Evolutionary conservation across 2,888 invertebrate genomes (phyloP).

Genomic region (Auanema sp.): DNA sequence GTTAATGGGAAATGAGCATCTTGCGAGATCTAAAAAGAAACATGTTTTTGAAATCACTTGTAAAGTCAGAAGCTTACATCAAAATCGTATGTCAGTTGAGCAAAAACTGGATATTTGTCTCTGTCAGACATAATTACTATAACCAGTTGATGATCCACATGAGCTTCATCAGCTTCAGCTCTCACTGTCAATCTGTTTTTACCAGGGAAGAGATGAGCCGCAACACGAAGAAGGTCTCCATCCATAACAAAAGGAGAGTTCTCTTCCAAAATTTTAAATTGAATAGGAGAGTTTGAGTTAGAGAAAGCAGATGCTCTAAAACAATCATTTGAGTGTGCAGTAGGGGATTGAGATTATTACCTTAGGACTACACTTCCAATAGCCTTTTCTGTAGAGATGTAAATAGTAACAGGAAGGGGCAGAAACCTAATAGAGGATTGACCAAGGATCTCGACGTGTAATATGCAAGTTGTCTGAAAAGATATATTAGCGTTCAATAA

Average conservation of each 20-base stretch:
- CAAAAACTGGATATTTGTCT: slow-evolving; percentile 62
- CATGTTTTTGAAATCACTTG: background rate
- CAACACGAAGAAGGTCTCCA: slow-evolving; percentile 36
- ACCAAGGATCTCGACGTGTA: slow-evolving; percentile 31
- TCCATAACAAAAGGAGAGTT: slow-evolving; percentile 41
- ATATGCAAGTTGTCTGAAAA: slow-evolving; percentile 21
- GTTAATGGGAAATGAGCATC: slow-evolving; percentile 36
- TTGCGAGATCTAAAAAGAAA: slow-evolving; percentile 12
- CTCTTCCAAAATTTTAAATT: slow-evolving; percentile 36
- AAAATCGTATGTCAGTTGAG: slow-evolving; percentile 56
- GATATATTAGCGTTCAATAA: too few species aligned
- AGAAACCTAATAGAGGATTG: slow-evolving; percentile 45
- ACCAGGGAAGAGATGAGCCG: slow-evolving; percentile 33
- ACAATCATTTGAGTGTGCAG: background rate
- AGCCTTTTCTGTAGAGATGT: slow-evolving; percentile 57
- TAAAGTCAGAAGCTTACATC: slow-evolving; percentile 28
- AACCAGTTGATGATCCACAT: slow-evolving; percentile 41
- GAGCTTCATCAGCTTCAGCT: slow-evolving; percentile 32
- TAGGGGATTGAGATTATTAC: background rate
- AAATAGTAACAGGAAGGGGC: slow-evolving; percentile 58
- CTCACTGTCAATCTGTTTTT: slow-evolving; percentile 33
- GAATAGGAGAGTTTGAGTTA: slow-evolving; percentile 23
- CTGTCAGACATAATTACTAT: slow-evolving; percentile 59
- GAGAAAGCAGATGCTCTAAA: slow-evolving; percentile 26
- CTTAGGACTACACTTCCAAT: slow-evolving; percentile 49